Percentiles rank a stretch among this genome's conserved stretches.
phyloP scores from a whole-genome alignment of 2,888 invertebrate species.

The Leptinotarsa juncta region DNA sequence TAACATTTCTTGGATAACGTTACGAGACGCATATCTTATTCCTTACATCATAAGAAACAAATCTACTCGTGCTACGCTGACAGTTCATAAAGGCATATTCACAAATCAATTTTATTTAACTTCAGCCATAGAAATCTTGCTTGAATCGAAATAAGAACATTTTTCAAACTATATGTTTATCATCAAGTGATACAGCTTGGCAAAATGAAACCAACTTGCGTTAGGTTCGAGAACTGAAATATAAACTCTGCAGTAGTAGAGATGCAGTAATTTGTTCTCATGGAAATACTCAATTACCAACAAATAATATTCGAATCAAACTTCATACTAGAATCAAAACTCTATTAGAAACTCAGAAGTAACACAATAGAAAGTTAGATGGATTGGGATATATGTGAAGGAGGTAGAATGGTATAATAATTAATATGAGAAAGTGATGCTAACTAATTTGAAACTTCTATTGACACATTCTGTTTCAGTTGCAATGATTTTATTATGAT shows the following conservation, averaged over 20 bases:
- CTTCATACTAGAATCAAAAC: constrained; percentile 8
- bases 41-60: no score
- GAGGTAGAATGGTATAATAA: not conserved
- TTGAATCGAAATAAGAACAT: no score
- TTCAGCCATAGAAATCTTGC: no score
- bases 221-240: no score
- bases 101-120: no score
- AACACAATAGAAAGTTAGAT: constrained; percentile 8
- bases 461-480: not conserved
- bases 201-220: no score
- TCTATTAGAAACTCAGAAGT: constrained; percentile 11
- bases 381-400: not conserved
- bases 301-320: constrained; percentile 5
- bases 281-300: constrained; percentile 17
- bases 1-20: no score
- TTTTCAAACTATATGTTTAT: no score
- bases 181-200: no score
- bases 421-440: not conserved
- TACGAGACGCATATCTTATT: no score
- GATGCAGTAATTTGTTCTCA: not conserved
- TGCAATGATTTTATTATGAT: not conserved
- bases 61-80: no score
- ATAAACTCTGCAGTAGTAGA: not conserved
- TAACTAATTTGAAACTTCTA: not conserved
- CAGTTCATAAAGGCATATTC: no score